These are phyloP conservation scores for Sebastes schlegelii DNA, from an alignment of 2,113 vertebrate genomes.

Conservation along the genomic window DNA sequence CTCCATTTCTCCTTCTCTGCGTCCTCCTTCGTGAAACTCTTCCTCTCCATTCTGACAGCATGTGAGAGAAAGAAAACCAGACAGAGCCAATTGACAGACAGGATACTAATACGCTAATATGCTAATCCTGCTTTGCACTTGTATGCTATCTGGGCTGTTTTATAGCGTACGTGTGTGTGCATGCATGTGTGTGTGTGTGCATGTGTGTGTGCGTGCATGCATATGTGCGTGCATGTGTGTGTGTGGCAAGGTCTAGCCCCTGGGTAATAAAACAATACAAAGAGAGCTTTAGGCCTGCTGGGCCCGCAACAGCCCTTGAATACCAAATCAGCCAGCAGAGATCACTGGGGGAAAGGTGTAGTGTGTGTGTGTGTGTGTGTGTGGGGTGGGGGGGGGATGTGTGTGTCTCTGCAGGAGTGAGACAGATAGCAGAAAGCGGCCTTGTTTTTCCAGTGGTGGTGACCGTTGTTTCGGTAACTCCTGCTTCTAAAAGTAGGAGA, in stretches of 20 bases:
- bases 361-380: conserved; percentile 40
- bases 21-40: conserved; percentile 45
- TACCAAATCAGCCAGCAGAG: conserved; percentile 78
- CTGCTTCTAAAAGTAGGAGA: conserved; percentile 77
- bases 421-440: conserved; percentile 52
- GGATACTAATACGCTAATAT: conserved; percentile 79
- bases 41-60: conserved; percentile 57
- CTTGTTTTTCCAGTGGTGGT: conserved; percentile 64
- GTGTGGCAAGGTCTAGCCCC: conserved; percentile 67
- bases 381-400: conserved; percentile 44
- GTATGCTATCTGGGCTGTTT: conserved; percentile 80
- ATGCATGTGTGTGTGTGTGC: conserved; percentile 31
- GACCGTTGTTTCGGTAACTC: conserved; percentile 71
- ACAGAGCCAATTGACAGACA: conserved; percentile 69
- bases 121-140: conserved; percentile 87
- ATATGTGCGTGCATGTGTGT: conserved; percentile 24
- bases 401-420: conserved; percentile 29
- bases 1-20: conserved; percentile 11
- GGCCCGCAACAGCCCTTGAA: conserved; percentile 75
- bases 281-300: conserved; percentile 81
- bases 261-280: conserved; percentile 84
- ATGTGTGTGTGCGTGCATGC: conserved; percentile 32
- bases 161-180: conserved; percentile 38
- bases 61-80: conserved; percentile 64
- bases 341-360: conserved; percentile 71